A percentile compares a stretch with the other conserved stretches of the same genome.
phyloP scores from a whole-genome alignment of 2,113 vertebrate genomes.

The Zapus hudsonius region DNA sequence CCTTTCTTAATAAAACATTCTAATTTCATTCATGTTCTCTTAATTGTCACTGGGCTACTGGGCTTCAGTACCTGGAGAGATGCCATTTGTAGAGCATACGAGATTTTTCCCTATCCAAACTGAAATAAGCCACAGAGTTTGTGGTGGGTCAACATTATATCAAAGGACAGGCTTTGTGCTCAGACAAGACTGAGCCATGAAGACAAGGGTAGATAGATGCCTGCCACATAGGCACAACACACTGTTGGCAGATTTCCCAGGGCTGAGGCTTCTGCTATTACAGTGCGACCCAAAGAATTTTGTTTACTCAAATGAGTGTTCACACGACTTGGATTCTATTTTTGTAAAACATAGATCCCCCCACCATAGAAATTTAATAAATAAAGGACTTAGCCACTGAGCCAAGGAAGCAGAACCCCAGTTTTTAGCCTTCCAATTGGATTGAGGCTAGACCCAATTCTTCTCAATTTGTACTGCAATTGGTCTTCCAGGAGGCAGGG shows the following conservation, averaged over 20 bases:
- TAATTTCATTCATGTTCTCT: neutral
- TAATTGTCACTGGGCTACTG: neutral
- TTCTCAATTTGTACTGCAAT: conserved; percentile 75
- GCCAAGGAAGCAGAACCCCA: conserved; percentile 78
- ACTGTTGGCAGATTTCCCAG: neutral
- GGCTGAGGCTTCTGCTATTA: conserved; percentile 63
- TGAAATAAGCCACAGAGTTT: neutral
- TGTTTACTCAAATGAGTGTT: conserved; percentile 76
- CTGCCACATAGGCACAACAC: neutral
- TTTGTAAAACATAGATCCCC: conserved; percentile 68
- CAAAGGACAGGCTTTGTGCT: neutral
- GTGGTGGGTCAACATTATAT: neutral
- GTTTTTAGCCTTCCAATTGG: conserved; percentile 67
- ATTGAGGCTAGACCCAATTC: conserved; percentile 55
- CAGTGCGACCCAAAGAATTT: conserved; percentile 75
- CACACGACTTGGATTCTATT: conserved; percentile 69
- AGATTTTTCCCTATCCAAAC: neutral
- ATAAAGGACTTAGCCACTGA: conserved; percentile 86
- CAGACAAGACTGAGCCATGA: neutral
- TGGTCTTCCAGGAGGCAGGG: conserved; percentile 73
- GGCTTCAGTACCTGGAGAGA: conserved; percentile 2
- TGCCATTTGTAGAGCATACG: neutral
- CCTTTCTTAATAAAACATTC: conserved; percentile 26
- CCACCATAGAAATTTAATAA: conserved; percentile 85
- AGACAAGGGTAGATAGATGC: neutral